These are phyloP conservation scores for Himalopsyche phryganea DNA, from an alignment of 1,140 invertebrate species.

Conservation along the genomic window DNA sequence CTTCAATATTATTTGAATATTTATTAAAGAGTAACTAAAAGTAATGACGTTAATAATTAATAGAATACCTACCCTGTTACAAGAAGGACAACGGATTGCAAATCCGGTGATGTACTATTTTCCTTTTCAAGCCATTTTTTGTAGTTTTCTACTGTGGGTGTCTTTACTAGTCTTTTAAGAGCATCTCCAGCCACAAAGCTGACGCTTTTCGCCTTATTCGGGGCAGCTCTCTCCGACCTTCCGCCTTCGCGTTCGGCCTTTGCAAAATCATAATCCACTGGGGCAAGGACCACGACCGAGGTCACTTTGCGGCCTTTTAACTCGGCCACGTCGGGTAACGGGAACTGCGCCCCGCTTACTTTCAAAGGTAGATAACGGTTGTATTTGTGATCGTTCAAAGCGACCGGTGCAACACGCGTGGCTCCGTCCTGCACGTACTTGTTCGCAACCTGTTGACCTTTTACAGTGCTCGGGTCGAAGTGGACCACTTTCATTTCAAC, in stretches of 20 bases:
- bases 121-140: conserved; percentile 75
- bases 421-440: conserved; percentile 70
- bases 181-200: conserved; percentile 65
- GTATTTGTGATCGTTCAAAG: conserved; percentile 69
- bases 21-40: no score
- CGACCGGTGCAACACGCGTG: conserved; percentile 68
- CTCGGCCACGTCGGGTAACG: conserved; percentile 70
- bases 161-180: conserved; percentile 70
- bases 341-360: conserved; percentile 78
- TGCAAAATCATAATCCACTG: conserved; percentile 64
- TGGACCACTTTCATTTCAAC: conserved; percentile 83
- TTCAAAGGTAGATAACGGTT: conserved; percentile 79
- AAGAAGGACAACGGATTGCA: conserved; percentile 74
- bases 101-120: conserved; percentile 63
- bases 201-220: conserved; percentile 54
- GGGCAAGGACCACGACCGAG: conserved; percentile 78
- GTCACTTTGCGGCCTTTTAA: conserved; percentile 70
- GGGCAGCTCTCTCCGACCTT: conserved; percentile 47
- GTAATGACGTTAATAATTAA: no score
- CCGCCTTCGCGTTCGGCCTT: conserved; percentile 42
- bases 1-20: no score
- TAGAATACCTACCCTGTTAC: conserved; percentile 67
- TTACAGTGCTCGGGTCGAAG: conserved; percentile 69
- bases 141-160: conserved; percentile 72
- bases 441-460: conserved; percentile 68